These are phyloP conservation scores for Dromaius novaehollandiae DNA, from an alignment of 2,113 vertebrate species.

Conservation along the genomic window DNA sequence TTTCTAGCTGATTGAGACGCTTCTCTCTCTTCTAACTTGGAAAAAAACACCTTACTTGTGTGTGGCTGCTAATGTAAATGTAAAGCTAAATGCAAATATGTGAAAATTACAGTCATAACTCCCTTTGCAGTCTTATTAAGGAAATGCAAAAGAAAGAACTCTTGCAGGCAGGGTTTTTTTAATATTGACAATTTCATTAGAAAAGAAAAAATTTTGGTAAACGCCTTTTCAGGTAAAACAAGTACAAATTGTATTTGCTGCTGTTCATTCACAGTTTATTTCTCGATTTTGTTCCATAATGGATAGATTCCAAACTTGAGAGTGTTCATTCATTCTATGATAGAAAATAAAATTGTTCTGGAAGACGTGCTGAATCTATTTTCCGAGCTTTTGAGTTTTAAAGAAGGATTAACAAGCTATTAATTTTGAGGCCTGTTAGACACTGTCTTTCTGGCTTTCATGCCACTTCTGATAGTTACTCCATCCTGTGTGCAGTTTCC, in stretches of 20 bases:
- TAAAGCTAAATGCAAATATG: accelerated
- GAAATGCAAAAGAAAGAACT: neutral
- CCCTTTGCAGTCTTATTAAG: neutral
- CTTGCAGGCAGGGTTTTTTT: neutral
- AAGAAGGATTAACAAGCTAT: accelerated
- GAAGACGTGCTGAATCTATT: neutral
- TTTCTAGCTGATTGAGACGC: accelerated
- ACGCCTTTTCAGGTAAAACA: neutral
- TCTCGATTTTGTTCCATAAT: neutral
- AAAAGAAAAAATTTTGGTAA: neutral
- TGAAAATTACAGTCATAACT: neutral
- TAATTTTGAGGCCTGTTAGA: neutral
- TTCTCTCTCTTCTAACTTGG: neutral
- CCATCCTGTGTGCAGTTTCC: neutral
- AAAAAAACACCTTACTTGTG: accelerated
- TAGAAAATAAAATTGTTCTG: neutral
- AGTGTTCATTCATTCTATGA: neutral
- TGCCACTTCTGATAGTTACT: neutral
- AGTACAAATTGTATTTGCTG: neutral
- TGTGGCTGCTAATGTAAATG: neutral
- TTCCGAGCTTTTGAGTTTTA: neutral
- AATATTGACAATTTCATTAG: neutral
- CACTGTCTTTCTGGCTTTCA: neutral
- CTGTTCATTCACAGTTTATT: neutral
- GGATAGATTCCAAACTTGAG: neutral